These are phyloP conservation scores for Tetheella fluctuosa DNA, from an alignment of 2,888 invertebrate genomes.

Conservation along the genomic window DNA sequence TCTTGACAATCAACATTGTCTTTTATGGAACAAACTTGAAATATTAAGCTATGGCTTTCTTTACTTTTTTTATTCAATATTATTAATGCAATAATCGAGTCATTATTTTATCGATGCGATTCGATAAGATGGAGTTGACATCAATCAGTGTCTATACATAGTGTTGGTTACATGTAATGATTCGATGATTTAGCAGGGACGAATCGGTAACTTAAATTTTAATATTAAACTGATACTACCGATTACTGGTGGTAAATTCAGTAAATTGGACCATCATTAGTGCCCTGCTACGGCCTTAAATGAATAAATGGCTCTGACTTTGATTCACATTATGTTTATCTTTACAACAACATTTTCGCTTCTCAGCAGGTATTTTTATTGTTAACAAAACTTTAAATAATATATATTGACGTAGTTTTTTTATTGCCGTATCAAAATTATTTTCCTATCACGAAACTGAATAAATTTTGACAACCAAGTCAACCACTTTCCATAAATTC, in stretches of 20 bases:
- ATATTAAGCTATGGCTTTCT: not conserved
- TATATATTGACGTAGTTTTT: not conserved
- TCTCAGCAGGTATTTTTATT: too few relatives aligned
- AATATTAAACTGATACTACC: not conserved
- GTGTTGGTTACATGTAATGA: not conserved
- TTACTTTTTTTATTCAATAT: not conserved
- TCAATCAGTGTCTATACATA: not conserved
- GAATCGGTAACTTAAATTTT: not conserved
- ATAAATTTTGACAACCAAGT: not conserved
- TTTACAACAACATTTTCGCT: not conserved
- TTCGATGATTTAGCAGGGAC: not conserved
- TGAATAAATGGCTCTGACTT: too few relatives aligned
- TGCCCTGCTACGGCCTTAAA: too few relatives aligned
- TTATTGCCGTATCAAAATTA: not conserved
- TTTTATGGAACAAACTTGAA: not conserved
- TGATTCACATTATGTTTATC: too few relatives aligned
- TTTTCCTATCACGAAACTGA: not conserved
- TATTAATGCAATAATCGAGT: not conserved
- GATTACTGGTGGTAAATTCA: too few relatives aligned
- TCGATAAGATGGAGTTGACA: not conserved
- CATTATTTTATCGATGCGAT: not conserved
- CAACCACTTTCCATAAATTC: conserved; percentile 1
- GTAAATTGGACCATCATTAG: too few relatives aligned
- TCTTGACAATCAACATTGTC: not conserved
- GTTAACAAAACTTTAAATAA: not conserved